Base-by-base conservation (phyloP, 2,113 vertebrate species). In the Danionella cerebrum region DNA sequence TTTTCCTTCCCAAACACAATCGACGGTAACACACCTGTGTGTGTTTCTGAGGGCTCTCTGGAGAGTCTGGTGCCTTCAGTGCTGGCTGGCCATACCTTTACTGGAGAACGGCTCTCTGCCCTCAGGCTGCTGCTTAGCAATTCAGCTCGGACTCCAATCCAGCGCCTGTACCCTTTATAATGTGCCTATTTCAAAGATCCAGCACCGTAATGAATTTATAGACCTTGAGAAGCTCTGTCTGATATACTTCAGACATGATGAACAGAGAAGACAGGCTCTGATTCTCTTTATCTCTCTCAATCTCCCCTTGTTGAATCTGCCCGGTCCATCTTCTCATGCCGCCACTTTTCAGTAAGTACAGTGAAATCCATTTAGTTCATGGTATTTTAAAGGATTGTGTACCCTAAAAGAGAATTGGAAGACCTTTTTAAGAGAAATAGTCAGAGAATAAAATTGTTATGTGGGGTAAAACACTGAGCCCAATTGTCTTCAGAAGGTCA, bases 91-190 rank as follows among this genome's bases (percentile, higher is more conserved):
- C 78, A 71, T 87, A 88, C 84, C 83, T 89, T 84, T 57, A 73
- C 79, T 77, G 73, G 84, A 79, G 80, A 79, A 81, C 78, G 69
- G 78, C 82, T 76, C 77, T 78, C 74, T 86, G 71, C 83, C 88
- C 87, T 85, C 75, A 11, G 87, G 89, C 89, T 80, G 84, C 87
- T 88, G 79, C 84, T 90, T 86, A 87, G 78, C 83, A 82, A 89
- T 89, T 88, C 87, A 77, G 72, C 76, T 80, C 83, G 82, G 86
- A 85, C 86, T 85, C 85, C 84, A 84, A 84, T 82, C 70, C 78
- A 69, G 71, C 73, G 81, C 55, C 77, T 72, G 48, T 19, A 52
- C 80, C 75, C 71, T 60, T 67, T 65, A 70, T 59, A 79, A 60
- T 62, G 77, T 58, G 54, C 67, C 75, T 76, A 71, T 86, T 84